Conservation (phyloP, 2,113 vertebrate species). For the Phodopus roborovskii region DNA sequence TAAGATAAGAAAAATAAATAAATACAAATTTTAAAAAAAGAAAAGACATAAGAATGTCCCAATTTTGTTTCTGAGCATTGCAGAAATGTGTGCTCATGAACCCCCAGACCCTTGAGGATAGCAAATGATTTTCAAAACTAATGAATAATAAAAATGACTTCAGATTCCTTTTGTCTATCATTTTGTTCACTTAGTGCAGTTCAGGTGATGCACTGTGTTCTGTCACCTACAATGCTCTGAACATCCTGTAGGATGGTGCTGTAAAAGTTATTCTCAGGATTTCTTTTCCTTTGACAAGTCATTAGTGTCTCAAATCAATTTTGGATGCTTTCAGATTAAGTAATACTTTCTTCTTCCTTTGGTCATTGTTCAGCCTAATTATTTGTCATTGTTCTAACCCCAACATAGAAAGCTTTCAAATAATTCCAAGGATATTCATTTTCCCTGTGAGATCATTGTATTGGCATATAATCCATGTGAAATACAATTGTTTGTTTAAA, state of each 20-base stretch:
- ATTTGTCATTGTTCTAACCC: background rate
- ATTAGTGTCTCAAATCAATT: conserved; percentile 27
- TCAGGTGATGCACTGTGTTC: conserved; percentile 7
- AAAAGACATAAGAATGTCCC: background rate
- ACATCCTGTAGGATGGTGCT: background rate
- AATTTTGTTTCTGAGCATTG: background rate
- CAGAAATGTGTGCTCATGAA: conserved; percentile 50
- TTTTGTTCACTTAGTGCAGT: background rate
- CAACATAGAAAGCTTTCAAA: background rate
- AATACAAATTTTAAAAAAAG: no score
- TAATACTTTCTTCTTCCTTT: background rate
- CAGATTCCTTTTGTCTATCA: background rate
- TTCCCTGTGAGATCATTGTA: background rate
- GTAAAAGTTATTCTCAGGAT: background rate
- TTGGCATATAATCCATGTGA: background rate
- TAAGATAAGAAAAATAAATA: no score
- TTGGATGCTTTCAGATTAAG: conserved; percentile 41
- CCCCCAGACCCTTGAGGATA: conserved; percentile 50
- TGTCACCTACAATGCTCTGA: background rate
- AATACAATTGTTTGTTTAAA: background rate
- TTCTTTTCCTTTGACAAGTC: conserved; percentile 22
- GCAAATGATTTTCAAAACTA: conserved; percentile 65
- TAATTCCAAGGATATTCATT: background rate
- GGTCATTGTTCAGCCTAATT: background rate
- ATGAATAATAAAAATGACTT: conserved; percentile 65